A percentile compares a stretch with the other conserved stretches of the same genome.
Evolutionary conservation across 2,797 vertebrate species (phyloP).

Genomic region (Pantherophis vulpinus): DNA sequence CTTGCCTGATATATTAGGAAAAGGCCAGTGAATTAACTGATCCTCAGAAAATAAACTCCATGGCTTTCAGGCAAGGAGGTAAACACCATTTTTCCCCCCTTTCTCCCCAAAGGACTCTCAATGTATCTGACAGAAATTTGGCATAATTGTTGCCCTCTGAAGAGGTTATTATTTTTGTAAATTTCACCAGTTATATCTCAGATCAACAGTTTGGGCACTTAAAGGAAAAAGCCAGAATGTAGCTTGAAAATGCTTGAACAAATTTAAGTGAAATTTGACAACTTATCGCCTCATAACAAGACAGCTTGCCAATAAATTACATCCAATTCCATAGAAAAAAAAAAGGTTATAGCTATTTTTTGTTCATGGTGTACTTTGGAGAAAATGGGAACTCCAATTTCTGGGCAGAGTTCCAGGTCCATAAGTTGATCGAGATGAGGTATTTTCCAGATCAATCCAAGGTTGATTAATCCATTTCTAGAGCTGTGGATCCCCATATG

Average conservation of each 20-base stretch:
- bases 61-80: background rate
- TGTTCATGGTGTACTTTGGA: background rate
- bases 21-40: background rate
- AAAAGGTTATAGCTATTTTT: background rate
- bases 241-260: background rate
- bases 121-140: background rate
- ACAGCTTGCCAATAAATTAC: background rate
- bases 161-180: background rate
- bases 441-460: background rate
- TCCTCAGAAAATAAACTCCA: background rate
- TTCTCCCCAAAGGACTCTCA: background rate
- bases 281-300: background rate
- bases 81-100: background rate
- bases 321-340: background rate
- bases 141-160: background rate
- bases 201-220: background rate
- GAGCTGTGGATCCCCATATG: background rate
- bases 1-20: background rate
- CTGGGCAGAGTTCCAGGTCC: background rate
- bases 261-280: background rate
- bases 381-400: background rate
- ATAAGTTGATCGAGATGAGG: background rate
- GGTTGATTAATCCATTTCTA: background rate
- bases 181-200: background rate
- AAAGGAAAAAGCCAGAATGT: background rate